phyloP scores from a whole-genome alignment of 1,140 invertebrate species.

The Hylaeus volcanicus region DNA sequence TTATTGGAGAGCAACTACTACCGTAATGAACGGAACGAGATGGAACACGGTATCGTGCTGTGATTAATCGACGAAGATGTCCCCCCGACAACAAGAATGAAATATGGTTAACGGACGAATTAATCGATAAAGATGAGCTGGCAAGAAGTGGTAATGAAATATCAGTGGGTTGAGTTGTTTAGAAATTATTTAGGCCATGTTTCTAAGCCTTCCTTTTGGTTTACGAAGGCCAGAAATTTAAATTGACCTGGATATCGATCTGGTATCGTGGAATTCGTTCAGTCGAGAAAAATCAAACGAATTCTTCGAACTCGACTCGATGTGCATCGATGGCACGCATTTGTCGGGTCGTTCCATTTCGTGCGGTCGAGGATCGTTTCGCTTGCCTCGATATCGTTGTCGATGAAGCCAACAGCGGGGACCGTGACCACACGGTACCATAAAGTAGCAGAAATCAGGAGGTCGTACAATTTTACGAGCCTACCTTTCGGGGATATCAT shows the following conservation, averaged over 20 bases:
- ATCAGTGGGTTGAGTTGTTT: too few relatives aligned
- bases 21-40: neutral
- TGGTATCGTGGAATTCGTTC: neutral
- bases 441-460: slow-evolving; percentile 9
- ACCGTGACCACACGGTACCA: neutral
- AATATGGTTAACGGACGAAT: neutral
- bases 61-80: neutral
- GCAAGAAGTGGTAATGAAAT: neutral
- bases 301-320: neutral
- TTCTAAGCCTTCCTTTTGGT: too few relatives aligned
- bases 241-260: neutral
- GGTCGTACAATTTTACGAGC: slow-evolving; percentile 23
- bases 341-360: neutral
- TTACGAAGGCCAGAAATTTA: neutral
- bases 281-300: neutral
- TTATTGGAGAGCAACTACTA: neutral
- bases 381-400: neutral
- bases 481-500: neutral
- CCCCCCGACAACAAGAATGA: neutral
- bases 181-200: neutral
- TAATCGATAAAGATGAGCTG: too few relatives aligned
- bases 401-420: neutral
- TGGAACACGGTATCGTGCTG: neutral
- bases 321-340: neutral
- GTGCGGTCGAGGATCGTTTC: neutral